Evolutionary conservation across 2,113 vertebrate genomes (phyloP).

Genomic region (Porphyrio hochstetteri): DNA sequence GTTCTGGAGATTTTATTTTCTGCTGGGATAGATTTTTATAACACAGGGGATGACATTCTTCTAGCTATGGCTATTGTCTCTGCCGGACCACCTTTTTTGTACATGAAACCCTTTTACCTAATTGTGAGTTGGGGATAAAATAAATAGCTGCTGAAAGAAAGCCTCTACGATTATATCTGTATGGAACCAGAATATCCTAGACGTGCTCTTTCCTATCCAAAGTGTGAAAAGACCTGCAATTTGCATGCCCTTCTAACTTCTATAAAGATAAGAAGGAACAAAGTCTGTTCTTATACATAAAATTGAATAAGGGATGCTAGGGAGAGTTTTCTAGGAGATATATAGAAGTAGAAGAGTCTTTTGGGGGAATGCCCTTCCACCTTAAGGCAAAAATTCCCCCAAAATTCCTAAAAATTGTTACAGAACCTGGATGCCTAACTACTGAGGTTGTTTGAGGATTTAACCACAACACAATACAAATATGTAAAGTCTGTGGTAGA

Average conservation of each 20-base stretch:
- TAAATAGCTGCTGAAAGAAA: conserved; percentile 8
- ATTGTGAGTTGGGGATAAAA: conserved; percentile 5
- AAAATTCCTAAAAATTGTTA: conserved; percentile 20
- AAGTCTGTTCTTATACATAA: background rate
- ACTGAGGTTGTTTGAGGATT: background rate
- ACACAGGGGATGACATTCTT: background rate
- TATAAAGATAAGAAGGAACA: background rate
- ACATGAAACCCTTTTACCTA: background rate
- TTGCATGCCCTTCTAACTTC: background rate
- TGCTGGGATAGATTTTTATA: background rate
- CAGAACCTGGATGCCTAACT: conserved; percentile 3
- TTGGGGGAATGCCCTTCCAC: background rate
- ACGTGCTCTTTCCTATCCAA: background rate
- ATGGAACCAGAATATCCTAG: conserved; percentile 2
- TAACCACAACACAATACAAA: conserved; percentile 5
- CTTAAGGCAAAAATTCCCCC: no score
- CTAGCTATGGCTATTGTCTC: background rate
- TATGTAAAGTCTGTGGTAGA: background rate
- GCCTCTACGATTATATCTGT: background rate
- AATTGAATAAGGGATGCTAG: background rate
- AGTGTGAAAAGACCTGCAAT: background rate
- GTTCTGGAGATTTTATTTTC: background rate
- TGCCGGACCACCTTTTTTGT: background rate
- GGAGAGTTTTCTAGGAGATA: background rate
- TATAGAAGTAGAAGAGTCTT: background rate